A percentile compares a stretch with the other conserved stretches of the same genome.
Evolutionary conservation across 2,797 vertebrate genomes (phyloP).

Genomic region (Lates japonicus): DNA sequence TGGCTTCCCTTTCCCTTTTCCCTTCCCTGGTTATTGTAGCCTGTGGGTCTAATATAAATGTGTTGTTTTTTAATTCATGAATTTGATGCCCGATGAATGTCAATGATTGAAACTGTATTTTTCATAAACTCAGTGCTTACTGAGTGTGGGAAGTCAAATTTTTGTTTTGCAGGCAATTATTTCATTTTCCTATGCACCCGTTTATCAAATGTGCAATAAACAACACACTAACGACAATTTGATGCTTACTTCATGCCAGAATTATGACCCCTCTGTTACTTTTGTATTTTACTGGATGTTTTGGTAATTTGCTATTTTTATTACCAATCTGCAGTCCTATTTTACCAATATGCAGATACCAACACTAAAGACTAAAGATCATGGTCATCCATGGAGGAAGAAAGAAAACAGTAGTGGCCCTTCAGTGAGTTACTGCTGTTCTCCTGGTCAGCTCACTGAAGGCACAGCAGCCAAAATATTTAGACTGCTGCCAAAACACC

Average conservation of each 20-base stretch:
- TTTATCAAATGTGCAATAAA: background rate
- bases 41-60: background rate
- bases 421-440: conserved; percentile 5
- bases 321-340: too few species aligned
- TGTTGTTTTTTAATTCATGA: background rate
- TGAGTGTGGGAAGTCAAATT: background rate
- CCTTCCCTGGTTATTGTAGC: too few species aligned
- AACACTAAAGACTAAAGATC: too few species aligned
- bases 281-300: background rate
- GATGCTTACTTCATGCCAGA: background rate
- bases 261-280: background rate
- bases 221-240: too few species aligned
- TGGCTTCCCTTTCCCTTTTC: background rate
- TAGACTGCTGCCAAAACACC: conserved; percentile 15
- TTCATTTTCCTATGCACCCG: background rate
- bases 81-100: background rate
- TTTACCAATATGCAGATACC: background rate
- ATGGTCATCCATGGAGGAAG: background rate
- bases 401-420: background rate
- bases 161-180: background rate
- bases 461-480: conserved; percentile 8
- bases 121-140: background rate
- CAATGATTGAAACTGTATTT: too few species aligned
- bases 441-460: conserved; percentile 5
- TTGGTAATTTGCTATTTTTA: background rate